Evolutionary conservation across 1,140 invertebrate species (phyloP).

Genomic region (Sminthurides bifidus): DNA sequence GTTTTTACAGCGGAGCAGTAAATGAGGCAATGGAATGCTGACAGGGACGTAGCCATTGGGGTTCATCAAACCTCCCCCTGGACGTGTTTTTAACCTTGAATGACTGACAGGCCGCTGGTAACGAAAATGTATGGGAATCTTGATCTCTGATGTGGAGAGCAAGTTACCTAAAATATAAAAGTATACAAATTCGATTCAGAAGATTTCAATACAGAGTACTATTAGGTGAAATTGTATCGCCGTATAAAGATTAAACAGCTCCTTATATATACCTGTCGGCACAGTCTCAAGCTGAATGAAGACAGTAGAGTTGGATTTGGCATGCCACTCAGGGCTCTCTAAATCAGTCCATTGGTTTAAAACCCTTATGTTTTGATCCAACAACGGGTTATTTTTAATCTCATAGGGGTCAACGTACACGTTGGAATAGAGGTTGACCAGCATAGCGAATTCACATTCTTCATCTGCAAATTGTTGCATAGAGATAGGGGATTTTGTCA

Average conservation of each 20-base stretch:
- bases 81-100: constrained; percentile 17
- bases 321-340: constrained; percentile 26
- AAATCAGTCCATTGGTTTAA: constrained; percentile 31
- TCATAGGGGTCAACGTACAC: constrained; percentile 31
- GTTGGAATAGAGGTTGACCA: constrained; percentile 16
- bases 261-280: constrained; percentile 15
- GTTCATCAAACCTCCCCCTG: constrained; percentile 7
- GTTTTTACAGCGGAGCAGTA: constrained; percentile 22
- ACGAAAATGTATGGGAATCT: constrained; percentile 29
- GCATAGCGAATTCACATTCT: constrained; percentile 25
- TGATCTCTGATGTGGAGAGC: constrained; percentile 22
- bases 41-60: constrained; percentile 25
- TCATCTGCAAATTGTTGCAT: constrained; percentile 18
- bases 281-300: constrained; percentile 24
- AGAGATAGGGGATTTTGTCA: constrained; percentile 28
- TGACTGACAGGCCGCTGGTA: constrained; percentile 30
- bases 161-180: constrained; percentile 20
- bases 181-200: not conserved
- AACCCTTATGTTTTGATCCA: constrained; percentile 13
- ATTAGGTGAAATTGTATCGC: no score
- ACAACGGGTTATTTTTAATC: constrained; percentile 7
- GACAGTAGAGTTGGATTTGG: constrained; percentile 28
- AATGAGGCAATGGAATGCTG: constrained; percentile 22
- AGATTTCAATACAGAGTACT: no score
- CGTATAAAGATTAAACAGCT: no score